Conservation (phyloP, 2,113 vertebrate genomes). For the Mungos mungo region DNA sequence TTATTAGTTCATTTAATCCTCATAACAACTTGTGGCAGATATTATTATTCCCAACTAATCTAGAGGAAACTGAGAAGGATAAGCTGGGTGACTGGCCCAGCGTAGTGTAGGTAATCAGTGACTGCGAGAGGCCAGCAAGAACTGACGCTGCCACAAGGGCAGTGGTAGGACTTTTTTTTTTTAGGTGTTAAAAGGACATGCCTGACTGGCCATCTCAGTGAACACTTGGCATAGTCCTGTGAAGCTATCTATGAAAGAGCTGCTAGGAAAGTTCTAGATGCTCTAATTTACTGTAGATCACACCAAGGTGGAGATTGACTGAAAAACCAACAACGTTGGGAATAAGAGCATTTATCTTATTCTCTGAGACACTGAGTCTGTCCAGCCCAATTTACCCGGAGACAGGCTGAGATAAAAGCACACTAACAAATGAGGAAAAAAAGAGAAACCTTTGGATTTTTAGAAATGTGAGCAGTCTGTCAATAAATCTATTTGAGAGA, state of each 20-base stretch:
- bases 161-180: neutral
- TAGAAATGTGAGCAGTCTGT: neutral
- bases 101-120: neutral
- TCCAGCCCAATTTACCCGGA: neutral
- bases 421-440: neutral
- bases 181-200: neutral
- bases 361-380: neutral
- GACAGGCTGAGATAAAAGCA: neutral
- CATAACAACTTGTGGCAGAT: neutral
- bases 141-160: neutral
- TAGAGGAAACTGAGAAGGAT: neutral
- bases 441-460: neutral
- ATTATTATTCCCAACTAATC: neutral
- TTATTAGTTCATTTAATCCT: neutral
- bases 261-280: neutral
- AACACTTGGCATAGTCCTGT: neutral
- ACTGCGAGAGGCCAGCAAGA: neutral
- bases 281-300: neutral
- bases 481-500: neutral
- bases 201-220: neutral
- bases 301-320: neutral
- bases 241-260: neutral
- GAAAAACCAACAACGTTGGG: neutral
- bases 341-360: neutral
- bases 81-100: neutral